A percentile compares a stretch with the other conserved stretches of the same genome.
These are phyloP conservation scores for Characodon lateralis DNA, from an alignment of 2,797 vertebrate genomes.

Conservation along the genomic window DNA sequence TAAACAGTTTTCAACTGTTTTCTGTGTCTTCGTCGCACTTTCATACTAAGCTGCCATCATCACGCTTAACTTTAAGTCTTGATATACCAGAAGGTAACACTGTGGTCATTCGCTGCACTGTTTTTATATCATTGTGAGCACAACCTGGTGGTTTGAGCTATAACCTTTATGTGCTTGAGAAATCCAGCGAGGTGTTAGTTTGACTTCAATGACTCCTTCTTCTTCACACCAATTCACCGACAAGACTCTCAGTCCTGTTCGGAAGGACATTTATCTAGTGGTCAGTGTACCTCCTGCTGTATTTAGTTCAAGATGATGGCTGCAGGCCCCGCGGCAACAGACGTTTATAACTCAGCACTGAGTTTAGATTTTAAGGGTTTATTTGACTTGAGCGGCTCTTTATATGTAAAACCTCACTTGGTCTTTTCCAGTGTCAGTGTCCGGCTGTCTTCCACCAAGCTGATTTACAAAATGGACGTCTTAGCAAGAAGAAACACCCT, in stretches of 20 bases:
- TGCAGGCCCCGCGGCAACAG: slow-evolving; percentile 43
- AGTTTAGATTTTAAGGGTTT: slow-evolving; percentile 39
- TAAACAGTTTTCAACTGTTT: background rate
- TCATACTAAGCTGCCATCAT: background rate
- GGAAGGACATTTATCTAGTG: background rate
- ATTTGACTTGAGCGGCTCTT: slow-evolving; percentile 28
- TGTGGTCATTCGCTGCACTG: background rate
- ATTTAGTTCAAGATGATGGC: slow-evolving; percentile 40
- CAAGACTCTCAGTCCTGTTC: background rate
- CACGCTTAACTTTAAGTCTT: background rate
- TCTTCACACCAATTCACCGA: background rate
- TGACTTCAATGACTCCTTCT: background rate
- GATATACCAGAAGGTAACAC: background rate
- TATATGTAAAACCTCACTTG: slow-evolving; percentile 14
- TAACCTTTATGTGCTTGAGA: background rate
- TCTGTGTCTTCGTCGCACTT: too few species aligned
- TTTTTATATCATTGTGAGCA: background rate
- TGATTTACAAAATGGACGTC: slow-evolving; percentile 61
- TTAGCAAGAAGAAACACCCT: slow-evolving; percentile 24
- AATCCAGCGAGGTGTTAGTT: background rate
- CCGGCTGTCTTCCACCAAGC: slow-evolving; percentile 37
- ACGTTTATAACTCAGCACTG: slow-evolving; percentile 66
- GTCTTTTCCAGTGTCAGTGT: slow-evolving; percentile 31
- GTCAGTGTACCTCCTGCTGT: slow-evolving; percentile 3
- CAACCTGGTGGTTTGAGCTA: background rate